A percentile compares a stretch with the other conserved stretches of the same genome.
Evolutionary conservation across 2,888 invertebrate species (phyloP).

Genomic region (Chymomyza procnemis): DNA sequence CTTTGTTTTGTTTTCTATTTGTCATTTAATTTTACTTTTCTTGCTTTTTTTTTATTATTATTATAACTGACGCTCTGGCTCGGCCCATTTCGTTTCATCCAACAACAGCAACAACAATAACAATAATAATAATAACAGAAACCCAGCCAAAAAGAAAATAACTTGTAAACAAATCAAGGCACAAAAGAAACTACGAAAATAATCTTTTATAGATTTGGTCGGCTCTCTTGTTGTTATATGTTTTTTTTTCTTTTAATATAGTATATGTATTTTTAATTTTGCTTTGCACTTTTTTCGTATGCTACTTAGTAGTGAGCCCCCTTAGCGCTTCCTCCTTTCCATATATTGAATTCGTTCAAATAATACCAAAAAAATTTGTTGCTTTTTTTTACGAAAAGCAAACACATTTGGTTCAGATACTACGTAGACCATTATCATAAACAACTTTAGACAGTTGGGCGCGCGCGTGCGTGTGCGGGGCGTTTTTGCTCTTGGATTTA

Average conservation of each 20-base stretch:
- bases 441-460: conserved; percentile 68
- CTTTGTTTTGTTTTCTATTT: conserved; percentile 56
- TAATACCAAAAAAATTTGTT: background rate
- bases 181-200: conserved; percentile 73
- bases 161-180: conserved; percentile 71
- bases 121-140: conserved; percentile 21
- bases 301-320: background rate
- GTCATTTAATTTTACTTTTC: conserved; percentile 41
- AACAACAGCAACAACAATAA: background rate
- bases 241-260: background rate
- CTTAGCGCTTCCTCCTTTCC: background rate
- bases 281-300: background rate
- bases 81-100: conserved; percentile 20
- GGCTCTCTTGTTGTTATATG: background rate
- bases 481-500: conserved; percentile 6
- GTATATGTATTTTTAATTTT: background rate
- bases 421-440: conserved; percentile 61
- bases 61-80: conserved; percentile 48
- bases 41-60: conserved; percentile 26
- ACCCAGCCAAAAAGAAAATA: conserved; percentile 64
- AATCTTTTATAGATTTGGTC: conserved; percentile 65
- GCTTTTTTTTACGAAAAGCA: conserved; percentile 35
- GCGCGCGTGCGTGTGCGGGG: background rate
- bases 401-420: conserved; percentile 50
- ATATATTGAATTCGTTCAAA: background rate